Evolutionary conservation across 2,888 invertebrate genomes (phyloP).

Genomic region (Scaptomyza tumidula): DNA sequence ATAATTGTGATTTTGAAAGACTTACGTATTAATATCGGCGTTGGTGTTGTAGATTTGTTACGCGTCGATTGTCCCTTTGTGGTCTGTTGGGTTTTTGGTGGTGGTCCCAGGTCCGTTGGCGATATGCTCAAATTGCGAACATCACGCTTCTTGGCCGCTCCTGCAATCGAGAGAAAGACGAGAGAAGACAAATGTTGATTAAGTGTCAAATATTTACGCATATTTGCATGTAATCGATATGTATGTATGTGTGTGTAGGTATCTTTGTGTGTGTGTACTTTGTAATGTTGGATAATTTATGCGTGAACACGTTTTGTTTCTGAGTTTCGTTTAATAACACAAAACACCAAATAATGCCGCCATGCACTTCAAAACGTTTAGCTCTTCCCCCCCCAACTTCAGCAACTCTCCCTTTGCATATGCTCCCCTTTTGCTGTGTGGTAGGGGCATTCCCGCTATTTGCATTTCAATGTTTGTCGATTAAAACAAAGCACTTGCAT

Average conservation of each 20-base stretch:
- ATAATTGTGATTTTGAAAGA: too few species aligned
- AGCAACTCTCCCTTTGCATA: too few species aligned
- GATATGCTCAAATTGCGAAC: conserved; percentile 85
- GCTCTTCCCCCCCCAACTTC: not conserved
- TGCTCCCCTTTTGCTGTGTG: not conserved
- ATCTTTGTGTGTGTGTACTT: not conserved
- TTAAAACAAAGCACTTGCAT: conserved; percentile 74
- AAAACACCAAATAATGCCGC: conserved; percentile 13
- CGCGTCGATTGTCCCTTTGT: conserved; percentile 82
- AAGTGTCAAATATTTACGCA: conserved; percentile 20
- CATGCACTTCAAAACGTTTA: conserved; percentile 21
- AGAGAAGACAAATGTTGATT: conserved; percentile 5
- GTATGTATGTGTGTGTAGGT: not conserved
- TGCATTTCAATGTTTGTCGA: conserved; percentile 65
- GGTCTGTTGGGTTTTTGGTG: conserved; percentile 84
- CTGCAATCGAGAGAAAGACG: conserved; percentile 71
- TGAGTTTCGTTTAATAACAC: conserved; percentile 4
- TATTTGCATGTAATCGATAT: conserved; percentile 40
- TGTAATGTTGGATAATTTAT: conserved; percentile 61
- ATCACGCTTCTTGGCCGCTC: conserved; percentile 85
- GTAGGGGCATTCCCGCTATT: conserved; percentile 32
- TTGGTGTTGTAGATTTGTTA: conserved; percentile 76
- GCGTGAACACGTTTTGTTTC: conserved; percentile 61
- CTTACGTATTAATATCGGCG: conserved; percentile 82
- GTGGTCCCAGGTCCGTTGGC: conserved; percentile 85